A percentile compares a stretch with the other conserved stretches of the same genome.
Conservation (phyloP, 2,113 vertebrate species). For the Elachura formosa region DNA sequence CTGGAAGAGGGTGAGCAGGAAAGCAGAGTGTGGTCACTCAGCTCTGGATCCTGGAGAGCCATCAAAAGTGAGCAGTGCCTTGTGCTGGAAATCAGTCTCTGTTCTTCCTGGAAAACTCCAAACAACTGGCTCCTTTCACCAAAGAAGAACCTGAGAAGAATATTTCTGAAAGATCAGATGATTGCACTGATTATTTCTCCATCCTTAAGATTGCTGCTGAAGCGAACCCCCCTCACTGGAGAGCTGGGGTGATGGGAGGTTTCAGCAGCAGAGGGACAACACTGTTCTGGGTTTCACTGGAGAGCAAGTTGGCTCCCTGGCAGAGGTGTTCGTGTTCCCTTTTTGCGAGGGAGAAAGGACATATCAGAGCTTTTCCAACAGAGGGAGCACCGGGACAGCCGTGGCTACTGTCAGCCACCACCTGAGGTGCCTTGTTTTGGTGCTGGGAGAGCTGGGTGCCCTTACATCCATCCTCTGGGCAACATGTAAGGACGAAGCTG, state of each 20-base stretch:
- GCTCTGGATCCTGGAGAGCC: neutral
- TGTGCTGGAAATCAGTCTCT: neutral
- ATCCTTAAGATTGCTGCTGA: neutral
- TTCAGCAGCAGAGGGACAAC: neutral
- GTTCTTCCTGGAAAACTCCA: too few relatives aligned
- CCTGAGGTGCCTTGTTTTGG: neutral
- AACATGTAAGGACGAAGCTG: accelerated
- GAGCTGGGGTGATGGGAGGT: neutral
- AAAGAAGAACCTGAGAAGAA: neutral
- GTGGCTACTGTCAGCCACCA: neutral
- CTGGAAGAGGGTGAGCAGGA: neutral
- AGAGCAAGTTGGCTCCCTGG: neutral
- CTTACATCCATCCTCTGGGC: accelerated
- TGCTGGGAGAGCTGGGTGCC: accelerated
- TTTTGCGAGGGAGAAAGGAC: neutral
- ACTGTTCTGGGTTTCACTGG: neutral
- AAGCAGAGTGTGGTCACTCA: accelerated
- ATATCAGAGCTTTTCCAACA: neutral
- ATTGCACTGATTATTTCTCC: neutral
- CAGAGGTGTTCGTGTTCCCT: accelerated
- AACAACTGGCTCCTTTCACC: neutral
- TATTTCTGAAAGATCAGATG: neutral
- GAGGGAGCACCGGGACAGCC: neutral
- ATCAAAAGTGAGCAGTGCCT: neutral
- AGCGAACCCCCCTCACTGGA: accelerated